Conservation (phyloP, 2,888 invertebrate species). For the Malacosoma neustria region DNA sequence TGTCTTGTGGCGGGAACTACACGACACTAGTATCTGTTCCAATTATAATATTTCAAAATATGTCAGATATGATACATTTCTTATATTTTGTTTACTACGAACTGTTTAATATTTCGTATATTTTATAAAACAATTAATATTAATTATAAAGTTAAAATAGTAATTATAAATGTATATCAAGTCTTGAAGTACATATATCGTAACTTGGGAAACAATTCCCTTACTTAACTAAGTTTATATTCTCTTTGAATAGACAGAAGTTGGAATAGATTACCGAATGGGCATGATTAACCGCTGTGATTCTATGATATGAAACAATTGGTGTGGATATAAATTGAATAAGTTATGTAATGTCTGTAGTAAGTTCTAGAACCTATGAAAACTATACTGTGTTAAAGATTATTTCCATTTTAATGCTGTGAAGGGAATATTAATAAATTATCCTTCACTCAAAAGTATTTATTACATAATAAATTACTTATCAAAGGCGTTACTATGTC, state of each 20-base stretch:
- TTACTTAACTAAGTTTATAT: slow-evolving; percentile 37
- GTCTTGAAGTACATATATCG: slow-evolving; percentile 17
- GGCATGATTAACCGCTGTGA: slow-evolving; percentile 20
- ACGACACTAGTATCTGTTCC: too few relatives aligned
- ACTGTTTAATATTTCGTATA: too few relatives aligned
- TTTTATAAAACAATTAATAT: too few relatives aligned
- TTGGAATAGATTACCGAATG: slow-evolving; percentile 31
- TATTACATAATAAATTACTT: slow-evolving; percentile 6
- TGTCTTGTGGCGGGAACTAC: too few relatives aligned
- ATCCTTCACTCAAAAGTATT: neutral
- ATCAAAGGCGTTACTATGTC: too few relatives aligned
- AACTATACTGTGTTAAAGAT: too few relatives aligned
- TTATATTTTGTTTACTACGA: too few relatives aligned
- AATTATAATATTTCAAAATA: too few relatives aligned
- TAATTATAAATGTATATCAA: slow-evolving; percentile 40
- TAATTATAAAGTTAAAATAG: slow-evolving; percentile 22
- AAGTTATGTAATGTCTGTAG: slow-evolving; percentile 7
- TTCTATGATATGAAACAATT: slow-evolving; percentile 12
- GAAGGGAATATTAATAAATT: too few relatives aligned
- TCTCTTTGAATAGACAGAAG: slow-evolving; percentile 34
- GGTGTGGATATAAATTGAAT: slow-evolving; percentile 11
- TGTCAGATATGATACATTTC: too few relatives aligned
- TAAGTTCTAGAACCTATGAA: too few relatives aligned
- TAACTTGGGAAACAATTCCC: slow-evolving; percentile 38
- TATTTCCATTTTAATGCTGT: too few relatives aligned